A percentile compares a stretch with the other conserved stretches of the same genome.
These are phyloP conservation scores for Hydrochoerus hydrochaeris DNA, from an alignment of 2,113 vertebrate species.

Conservation along the genomic window DNA sequence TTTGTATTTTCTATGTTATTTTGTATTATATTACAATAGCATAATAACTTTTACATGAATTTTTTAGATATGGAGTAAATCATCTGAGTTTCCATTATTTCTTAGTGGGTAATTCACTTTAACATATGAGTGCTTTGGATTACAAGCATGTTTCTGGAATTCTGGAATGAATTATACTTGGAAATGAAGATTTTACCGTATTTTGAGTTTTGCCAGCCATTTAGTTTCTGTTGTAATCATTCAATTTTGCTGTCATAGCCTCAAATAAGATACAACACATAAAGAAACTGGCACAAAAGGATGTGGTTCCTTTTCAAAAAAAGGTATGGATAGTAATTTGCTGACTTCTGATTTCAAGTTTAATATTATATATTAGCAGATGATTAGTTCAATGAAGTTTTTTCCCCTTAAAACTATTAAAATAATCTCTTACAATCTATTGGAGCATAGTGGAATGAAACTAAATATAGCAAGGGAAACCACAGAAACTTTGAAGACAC, in stretches of 20 bases:
- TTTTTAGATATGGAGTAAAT: not conserved
- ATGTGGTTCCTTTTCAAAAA: not conserved
- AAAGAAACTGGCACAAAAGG: not conserved
- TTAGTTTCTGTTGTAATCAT: not conserved
- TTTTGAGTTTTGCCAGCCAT: not conserved
- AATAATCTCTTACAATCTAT: not conserved
- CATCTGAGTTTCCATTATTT: not conserved
- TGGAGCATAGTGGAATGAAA: not conserved
- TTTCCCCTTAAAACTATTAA: not conserved
- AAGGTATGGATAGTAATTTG: not conserved
- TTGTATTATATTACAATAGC: not conserved
- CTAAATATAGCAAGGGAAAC: not conserved
- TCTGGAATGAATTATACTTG: not conserved
- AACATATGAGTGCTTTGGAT: not conserved
- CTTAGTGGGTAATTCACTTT: not conserved
- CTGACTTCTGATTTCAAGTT: not conserved
- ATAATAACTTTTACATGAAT: not conserved
- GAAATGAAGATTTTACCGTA: not conserved
- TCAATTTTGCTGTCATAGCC: not conserved
- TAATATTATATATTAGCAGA: not conserved
- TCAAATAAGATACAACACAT: not conserved
- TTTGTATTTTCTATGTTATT: not conserved
- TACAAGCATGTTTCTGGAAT: not conserved
- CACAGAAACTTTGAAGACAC: not conserved
- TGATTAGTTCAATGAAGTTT: constrained; percentile 5